These are phyloP conservation scores for Hypselothyrea guttata DNA, from an alignment of 2,888 invertebrate species.

Conservation along the genomic window DNA sequence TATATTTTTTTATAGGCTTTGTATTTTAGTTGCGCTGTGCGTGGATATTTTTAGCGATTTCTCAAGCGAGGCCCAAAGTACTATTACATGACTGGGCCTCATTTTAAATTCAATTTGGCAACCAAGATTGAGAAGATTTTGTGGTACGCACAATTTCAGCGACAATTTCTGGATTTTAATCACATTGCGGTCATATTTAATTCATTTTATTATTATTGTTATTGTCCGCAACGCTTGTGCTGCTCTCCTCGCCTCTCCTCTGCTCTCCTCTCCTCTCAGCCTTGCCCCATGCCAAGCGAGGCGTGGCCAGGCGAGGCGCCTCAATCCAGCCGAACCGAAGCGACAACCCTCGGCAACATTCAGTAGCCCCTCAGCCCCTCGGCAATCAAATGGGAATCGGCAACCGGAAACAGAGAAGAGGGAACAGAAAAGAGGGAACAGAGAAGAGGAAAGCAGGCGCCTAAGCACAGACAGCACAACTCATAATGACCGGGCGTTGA, in stretches of 20 bases:
- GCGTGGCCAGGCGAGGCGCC: constrained; percentile 2
- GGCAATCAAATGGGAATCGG: too few relatives aligned
- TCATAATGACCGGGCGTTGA: constrained; percentile 32
- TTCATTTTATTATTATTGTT: constrained; percentile 76
- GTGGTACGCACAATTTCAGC: constrained; percentile 38
- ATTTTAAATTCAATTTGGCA: constrained; percentile 67
- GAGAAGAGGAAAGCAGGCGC: too few relatives aligned
- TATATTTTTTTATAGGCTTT: background rate
- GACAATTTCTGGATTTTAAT: constrained; percentile 71
- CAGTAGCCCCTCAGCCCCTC: too few relatives aligned
- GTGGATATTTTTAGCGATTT: background rate
- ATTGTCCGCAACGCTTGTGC: constrained; percentile 32
- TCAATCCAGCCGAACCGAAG: background rate
- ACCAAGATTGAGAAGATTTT: constrained; percentile 49
- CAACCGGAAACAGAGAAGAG: too few relatives aligned
- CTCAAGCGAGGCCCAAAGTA: background rate
- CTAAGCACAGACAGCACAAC: constrained; percentile 33
- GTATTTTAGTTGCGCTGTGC: background rate
- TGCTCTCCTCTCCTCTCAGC: too few relatives aligned
- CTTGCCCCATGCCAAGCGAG: constrained; percentile 39
- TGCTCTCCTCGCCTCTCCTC: constrained; percentile 46
- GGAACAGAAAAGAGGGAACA: too few relatives aligned
- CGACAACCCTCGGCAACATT: too few relatives aligned
- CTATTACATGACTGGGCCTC: too few relatives aligned
- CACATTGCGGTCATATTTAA: constrained; percentile 75